A percentile compares a stretch with the other conserved stretches of the same genome.
These are phyloP conservation scores for Rhaphigaster nebulosa DNA, from an alignment of 2,888 invertebrate species.

Conservation along the genomic window DNA sequence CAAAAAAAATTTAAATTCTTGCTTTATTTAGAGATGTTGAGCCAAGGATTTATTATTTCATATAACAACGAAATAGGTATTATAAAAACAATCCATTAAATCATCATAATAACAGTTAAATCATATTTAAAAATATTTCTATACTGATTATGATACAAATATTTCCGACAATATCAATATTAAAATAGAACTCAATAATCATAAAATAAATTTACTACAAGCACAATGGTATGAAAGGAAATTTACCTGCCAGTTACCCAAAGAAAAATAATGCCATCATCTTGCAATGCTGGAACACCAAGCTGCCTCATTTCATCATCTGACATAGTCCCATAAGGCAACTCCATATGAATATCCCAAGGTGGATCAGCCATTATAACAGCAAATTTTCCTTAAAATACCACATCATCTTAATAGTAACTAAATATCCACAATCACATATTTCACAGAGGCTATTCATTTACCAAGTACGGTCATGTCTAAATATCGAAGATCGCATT, in stretches of 20 bases:
- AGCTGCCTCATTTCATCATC: slow-evolving; percentile 98
- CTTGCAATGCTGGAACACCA: slow-evolving; percentile 93
- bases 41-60: neutral
- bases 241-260: slow-evolving; percentile 95
- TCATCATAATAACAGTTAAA: neutral
- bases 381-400: slow-evolving; percentile 86
- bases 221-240: neutral
- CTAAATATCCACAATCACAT: neutral
- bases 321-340: slow-evolving; percentile 98
- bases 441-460: slow-evolving; percentile 1
- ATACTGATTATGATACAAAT: neutral
- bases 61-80: neutral
- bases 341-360: slow-evolving; percentile 99
- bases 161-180: neutral
- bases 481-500: slow-evolving; percentile 92
- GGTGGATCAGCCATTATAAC: slow-evolving; percentile 99
- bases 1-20: neutral
- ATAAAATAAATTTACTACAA: neutral
- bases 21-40: neutral
- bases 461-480: slow-evolving; percentile 90
- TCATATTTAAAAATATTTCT: neutral
- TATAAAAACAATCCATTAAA: neutral
- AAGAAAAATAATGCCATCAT: slow-evolving; percentile 95
- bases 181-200: neutral
- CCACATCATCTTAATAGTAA: slow-evolving; percentile 20